A percentile compares a stretch with the other conserved stretches of the same genome.
These are phyloP conservation scores for Paradisaea rubra DNA, from an alignment of 2,113 vertebrate genomes.

Conservation along the genomic window DNA sequence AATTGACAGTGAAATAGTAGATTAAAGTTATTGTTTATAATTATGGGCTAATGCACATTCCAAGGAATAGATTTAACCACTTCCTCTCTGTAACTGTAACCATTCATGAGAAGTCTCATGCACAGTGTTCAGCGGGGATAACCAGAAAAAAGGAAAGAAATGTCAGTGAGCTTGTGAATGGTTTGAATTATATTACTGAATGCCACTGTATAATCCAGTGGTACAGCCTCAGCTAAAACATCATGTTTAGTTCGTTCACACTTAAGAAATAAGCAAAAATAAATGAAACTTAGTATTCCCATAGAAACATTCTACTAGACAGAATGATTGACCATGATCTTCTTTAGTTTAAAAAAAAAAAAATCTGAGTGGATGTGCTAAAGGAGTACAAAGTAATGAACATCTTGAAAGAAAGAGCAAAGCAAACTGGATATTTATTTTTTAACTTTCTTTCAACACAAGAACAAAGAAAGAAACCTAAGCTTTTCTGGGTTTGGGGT, in stretches of 20 bases:
- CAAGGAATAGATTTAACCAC: neutral
- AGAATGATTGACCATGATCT: neutral
- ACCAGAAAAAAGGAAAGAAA: neutral
- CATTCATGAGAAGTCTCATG: neutral
- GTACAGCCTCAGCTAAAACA: neutral
- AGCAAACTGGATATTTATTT: neutral
- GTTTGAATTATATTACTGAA: neutral
- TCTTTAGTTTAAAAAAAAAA: neutral
- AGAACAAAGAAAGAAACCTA: neutral
- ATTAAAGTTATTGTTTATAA: neutral
- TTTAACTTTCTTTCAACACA: neutral
- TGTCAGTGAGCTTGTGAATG: neutral
- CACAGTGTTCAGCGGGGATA: neutral
- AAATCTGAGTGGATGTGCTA: neutral
- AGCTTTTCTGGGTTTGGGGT: rapidly evolving
- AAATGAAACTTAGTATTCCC: neutral
- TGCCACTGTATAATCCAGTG: neutral
- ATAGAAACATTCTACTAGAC: neutral
- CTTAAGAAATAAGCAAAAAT: neutral
- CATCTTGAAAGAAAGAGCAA: neutral
- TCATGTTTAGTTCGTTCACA: neutral
- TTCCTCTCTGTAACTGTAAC: neutral
- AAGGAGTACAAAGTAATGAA: neutral
- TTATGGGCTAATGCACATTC: neutral
- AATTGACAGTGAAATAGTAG: neutral